phyloP scores from a whole-genome alignment of 1,140 invertebrate species.

The Penaeus japonicus region DNA sequence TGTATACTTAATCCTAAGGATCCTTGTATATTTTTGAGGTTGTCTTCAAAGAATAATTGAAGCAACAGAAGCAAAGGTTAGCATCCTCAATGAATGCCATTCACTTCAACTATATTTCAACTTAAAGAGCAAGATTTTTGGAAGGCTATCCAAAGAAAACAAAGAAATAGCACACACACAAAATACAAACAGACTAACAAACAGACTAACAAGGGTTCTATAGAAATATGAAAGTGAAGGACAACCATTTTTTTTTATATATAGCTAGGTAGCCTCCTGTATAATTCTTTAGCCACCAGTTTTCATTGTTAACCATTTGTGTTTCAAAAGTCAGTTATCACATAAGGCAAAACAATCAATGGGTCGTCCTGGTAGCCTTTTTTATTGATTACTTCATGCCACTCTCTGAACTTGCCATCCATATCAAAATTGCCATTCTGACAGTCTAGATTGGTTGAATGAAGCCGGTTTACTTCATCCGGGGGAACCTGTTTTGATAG shows the following conservation, averaged over 20 bases:
- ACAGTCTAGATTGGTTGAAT: conserved; percentile 66
- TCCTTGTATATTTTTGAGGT: conserved; percentile 54
- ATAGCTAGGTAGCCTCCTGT: conserved; percentile 39
- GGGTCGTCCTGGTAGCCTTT: conserved; percentile 75
- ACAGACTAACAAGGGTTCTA: conserved; percentile 47
- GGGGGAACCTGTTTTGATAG: conserved; percentile 61
- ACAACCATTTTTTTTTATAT: conserved; percentile 33
- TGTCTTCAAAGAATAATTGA: conserved; percentile 49
- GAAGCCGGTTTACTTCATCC: conserved; percentile 65
- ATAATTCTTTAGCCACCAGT: conserved; percentile 17
- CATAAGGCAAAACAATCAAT: conserved; percentile 89
- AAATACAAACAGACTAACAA: conserved; percentile 47
- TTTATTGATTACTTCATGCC: conserved; percentile 79
- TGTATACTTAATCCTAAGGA: conserved; percentile 54
- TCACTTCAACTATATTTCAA: conserved; percentile 40
- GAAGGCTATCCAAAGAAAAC: conserved; percentile 25
- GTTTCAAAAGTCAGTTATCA: conserved; percentile 79
- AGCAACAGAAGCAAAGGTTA: conserved; percentile 53
- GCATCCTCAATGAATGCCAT: conserved; percentile 44
- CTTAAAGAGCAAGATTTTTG: conserved; percentile 42
- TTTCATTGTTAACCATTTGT: conserved; percentile 51
- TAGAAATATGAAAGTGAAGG: conserved; percentile 40
- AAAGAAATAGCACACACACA: conserved; percentile 38
- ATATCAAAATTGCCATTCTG: conserved; percentile 73
- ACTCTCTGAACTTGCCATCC: conserved; percentile 76